Conservation (phyloP, 2,113 vertebrate species). For the Xenopus borealis region DNA sequence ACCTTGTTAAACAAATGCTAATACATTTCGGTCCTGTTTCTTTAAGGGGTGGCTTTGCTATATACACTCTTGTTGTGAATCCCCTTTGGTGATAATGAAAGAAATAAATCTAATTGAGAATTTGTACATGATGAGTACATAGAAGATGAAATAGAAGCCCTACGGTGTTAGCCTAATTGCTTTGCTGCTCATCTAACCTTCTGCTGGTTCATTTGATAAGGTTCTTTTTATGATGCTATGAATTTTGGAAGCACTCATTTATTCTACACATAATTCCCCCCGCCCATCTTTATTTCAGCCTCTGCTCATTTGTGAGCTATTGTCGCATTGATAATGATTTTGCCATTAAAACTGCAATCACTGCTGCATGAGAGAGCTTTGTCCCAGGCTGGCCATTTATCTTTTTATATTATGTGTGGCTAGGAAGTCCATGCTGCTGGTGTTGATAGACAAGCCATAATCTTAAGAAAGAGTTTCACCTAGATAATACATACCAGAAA, state of each 20-base stretch:
- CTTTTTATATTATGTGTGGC: slow-evolving; percentile 34
- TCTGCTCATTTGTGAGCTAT: slow-evolving; percentile 44
- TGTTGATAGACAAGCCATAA: slow-evolving; percentile 18
- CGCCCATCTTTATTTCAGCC: slow-evolving; percentile 48
- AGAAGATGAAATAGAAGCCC: slow-evolving; percentile 49
- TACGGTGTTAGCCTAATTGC: slow-evolving; percentile 57
- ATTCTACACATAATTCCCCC: slow-evolving; percentile 44
- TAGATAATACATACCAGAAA: neutral
- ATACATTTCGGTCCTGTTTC: slow-evolving; percentile 46
- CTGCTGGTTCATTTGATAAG: slow-evolving; percentile 51
- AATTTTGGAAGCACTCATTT: slow-evolving; percentile 53
- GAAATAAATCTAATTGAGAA: slow-evolving; percentile 59
- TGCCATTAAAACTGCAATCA: slow-evolving; percentile 46
- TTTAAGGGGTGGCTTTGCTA: slow-evolving; percentile 65
- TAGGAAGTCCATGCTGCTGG: slow-evolving; percentile 22
- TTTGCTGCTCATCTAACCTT: slow-evolving; percentile 47
- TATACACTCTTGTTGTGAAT: slow-evolving; percentile 59
- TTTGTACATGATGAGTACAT: slow-evolving; percentile 41
- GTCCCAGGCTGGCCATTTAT: slow-evolving; percentile 35
- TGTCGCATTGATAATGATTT: slow-evolving; percentile 46
- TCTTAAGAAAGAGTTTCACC: neutral
- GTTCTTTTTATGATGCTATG: slow-evolving; percentile 55
- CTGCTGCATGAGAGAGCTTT: slow-evolving; percentile 42
- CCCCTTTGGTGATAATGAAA: slow-evolving; percentile 67
- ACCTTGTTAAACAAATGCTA: slow-evolving; percentile 44